Evolutionary conservation across 2,113 vertebrate species (phyloP).

Genomic region (Gulo gulo): DNA sequence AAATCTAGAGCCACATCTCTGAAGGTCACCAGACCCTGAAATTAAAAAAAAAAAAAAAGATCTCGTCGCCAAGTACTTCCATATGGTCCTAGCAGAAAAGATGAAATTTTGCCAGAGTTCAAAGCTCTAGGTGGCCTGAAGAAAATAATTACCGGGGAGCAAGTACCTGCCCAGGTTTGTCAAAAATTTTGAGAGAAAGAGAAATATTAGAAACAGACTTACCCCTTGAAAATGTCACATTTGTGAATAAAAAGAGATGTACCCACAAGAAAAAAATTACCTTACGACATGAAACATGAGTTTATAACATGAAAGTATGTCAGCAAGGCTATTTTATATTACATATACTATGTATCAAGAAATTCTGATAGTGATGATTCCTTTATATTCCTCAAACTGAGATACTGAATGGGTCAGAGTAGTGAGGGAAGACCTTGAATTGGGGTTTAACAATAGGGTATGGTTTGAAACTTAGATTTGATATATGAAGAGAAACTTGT

Average conservation of each 20-base stretch:
- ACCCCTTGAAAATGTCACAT: background rate
- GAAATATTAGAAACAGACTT: background rate
- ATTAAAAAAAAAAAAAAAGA: background rate
- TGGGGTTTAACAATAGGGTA: background rate
- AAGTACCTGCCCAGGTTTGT: background rate
- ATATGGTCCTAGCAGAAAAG: background rate
- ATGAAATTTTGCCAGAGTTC: background rate
- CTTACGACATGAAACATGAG: background rate
- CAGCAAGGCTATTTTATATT: background rate
- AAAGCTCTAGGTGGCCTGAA: background rate
- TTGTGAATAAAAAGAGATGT: background rate
- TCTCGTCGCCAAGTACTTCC: background rate
- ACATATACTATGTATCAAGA: background rate
- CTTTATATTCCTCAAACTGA: background rate
- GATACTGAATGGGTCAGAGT: background rate
- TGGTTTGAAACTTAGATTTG: background rate
- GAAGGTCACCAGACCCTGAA: slow-evolving; percentile 66
- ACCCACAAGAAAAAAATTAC: background rate
- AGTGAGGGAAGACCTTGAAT: background rate
- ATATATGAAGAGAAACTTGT: background rate
- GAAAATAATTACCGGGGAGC: background rate
- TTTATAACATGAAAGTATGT: background rate
- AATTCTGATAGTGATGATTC: background rate
- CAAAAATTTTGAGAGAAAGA: background rate
- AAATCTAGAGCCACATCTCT: slow-evolving; percentile 66